Evolutionary conservation across 2,113 vertebrate genomes (phyloP).

Genomic region (Tringa solitaria): DNA sequence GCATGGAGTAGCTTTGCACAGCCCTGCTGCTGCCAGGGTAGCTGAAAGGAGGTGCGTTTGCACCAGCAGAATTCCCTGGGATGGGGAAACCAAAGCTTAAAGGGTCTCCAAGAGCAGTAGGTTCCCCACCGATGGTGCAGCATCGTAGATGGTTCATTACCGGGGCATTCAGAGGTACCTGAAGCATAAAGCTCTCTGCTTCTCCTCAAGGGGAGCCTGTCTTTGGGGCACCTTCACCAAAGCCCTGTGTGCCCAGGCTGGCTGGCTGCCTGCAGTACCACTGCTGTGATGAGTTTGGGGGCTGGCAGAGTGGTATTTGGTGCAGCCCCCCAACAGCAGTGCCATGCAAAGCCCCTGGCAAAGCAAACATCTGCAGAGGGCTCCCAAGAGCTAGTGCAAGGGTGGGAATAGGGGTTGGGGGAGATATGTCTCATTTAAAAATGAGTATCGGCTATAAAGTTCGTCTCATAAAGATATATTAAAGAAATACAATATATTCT

Average conservation of each 20-base stretch:
- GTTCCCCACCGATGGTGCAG: not conserved
- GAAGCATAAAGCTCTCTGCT: not conserved
- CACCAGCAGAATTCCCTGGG: not conserved
- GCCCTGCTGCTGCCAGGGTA: not conserved
- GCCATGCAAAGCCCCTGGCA: fast-evolving
- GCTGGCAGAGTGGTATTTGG: not conserved
- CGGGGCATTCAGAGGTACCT: not conserved
- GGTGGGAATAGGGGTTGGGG: not conserved
- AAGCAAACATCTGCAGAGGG: not conserved
- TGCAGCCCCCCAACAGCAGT: not conserved
- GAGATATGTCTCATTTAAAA: not conserved
- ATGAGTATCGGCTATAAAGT: not conserved
- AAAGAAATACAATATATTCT: conserved; percentile 42
- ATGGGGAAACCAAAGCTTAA: not conserved
- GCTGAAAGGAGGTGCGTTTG: not conserved
- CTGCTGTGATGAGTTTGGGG: not conserved
- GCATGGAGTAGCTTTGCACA: not conserved
- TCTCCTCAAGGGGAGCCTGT: not conserved
- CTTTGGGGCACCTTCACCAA: not conserved
- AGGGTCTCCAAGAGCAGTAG: not conserved
- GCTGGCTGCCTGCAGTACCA: not conserved
- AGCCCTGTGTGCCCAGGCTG: fast-evolving
- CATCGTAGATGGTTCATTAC: not conserved
- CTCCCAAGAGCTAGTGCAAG: not conserved
- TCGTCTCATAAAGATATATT: conserved; percentile 15